phyloP scores from a whole-genome alignment of 1,140 invertebrate species.

The Diachasma alloeum region DNA sequence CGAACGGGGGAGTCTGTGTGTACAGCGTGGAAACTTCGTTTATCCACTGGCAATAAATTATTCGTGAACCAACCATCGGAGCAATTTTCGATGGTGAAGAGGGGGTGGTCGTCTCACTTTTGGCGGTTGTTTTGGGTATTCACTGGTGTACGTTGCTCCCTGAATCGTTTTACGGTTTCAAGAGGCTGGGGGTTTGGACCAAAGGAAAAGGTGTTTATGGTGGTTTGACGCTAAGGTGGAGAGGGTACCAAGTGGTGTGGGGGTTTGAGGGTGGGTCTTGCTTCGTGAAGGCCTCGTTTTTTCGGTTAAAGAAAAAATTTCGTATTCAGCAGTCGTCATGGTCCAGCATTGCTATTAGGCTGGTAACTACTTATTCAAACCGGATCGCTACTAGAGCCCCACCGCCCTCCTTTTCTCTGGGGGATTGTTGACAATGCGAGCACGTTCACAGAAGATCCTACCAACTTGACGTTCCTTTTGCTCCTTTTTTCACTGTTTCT shows the following conservation, averaged over 20 bases:
- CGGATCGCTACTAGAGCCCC: slow-evolving; percentile 43
- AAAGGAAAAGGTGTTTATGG: slow-evolving; percentile 42
- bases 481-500: slow-evolving; percentile 27
- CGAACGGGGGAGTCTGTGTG: not conserved
- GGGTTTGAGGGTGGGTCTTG: too few species aligned
- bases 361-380: slow-evolving; percentile 63
- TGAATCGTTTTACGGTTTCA: not conserved
- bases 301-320: slow-evolving; percentile 37
- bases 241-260: too few species aligned
- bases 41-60: slow-evolving; percentile 28
- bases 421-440: slow-evolving; percentile 52
- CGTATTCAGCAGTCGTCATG: slow-evolving; percentile 55
- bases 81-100: not conserved
- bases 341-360: slow-evolving; percentile 57
- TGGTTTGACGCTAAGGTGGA: slow-evolving; percentile 37
- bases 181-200: not conserved
- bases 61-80: not conserved
- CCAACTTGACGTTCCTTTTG: slow-evolving; percentile 30
- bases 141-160: not conserved
- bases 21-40: slow-evolving; percentile 13
- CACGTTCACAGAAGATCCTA: slow-evolving; percentile 47
- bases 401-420: slow-evolving; percentile 18
- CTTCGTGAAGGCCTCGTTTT: not conserved
- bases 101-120: not conserved
- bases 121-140: not conserved